Base-by-base conservation (phyloP, 2,888 invertebrate species). In the Synergus gifuensis region DNA sequence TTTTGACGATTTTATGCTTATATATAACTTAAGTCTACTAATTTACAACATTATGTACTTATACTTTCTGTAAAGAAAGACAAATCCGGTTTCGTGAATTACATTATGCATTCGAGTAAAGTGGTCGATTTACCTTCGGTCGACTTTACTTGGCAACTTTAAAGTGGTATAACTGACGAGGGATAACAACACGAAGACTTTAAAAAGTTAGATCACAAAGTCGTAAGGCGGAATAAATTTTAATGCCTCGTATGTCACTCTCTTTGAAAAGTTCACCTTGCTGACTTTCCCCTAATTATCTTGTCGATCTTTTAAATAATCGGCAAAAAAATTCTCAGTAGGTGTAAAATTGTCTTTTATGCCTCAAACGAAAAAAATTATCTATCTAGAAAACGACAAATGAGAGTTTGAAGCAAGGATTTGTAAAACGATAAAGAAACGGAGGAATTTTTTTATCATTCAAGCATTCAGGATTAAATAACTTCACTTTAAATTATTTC, bases 101-200 rank as follows among this genome's bases (percentile, higher is more conserved):
- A 49, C 28, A 73, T 73, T 73, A 73, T 73, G 73, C 40, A 73
- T 73, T 73, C n/a, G 40, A 54, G 49, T 11, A 73, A 73, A 54
- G 73, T 73, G 36, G 73, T 54, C 73, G 36, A 73, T 73, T 73
- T 73, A 54, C 49, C 49, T 69, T 12, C 14, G 69, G 49, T 69
- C 69, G 69, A 69, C 16, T 69, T 69, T 69, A 49, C 69, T 69
- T 69, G 36, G 46, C 9, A 69, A 69, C 69, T 69, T 69, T 49
- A 69, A 69, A 69, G 69, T 69, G 28, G 28, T 69, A 28, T 36
- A 49, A 49, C 49, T 49, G 69, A 49, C 16, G 28, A 36, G 16
- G 46, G 46, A 49, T 42, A 66, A 66, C 66, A 66, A 66, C 42
- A 42, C 28, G 46, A 69, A 22, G 14, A 36, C 49, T 69, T 49